These are phyloP conservation scores for Rhadina sibilatrix DNA, from an alignment of 2,113 vertebrate genomes.

Conservation along the genomic window DNA sequence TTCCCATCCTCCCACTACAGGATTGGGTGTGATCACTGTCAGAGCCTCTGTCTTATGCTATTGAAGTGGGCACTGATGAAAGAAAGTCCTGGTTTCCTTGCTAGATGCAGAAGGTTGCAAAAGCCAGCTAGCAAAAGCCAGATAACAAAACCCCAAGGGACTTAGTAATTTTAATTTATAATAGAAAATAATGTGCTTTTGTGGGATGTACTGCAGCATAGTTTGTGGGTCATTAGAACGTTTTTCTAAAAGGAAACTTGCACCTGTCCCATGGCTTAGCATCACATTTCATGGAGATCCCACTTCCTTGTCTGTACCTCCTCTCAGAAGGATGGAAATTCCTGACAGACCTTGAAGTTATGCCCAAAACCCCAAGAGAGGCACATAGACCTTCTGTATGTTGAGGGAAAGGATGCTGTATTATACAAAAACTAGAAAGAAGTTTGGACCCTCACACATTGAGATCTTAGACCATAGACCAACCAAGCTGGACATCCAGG, in stretches of 20 bases:
- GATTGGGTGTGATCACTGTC: neutral
- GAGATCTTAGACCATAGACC: neutral
- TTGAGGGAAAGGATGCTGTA: neutral
- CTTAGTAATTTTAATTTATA: neutral
- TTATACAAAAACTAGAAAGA: neutral
- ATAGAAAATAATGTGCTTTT: neutral
- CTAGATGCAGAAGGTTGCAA: neutral
- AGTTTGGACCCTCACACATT: accelerated
- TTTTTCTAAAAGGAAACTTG: neutral
- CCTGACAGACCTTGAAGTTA: neutral
- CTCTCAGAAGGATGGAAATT: neutral
- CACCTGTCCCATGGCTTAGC: neutral
- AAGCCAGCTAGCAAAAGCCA: neutral
- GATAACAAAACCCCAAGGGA: neutral
- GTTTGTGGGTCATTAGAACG: neutral
- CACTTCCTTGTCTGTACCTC: neutral
- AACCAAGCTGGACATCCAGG: neutral
- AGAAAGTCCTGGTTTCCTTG: neutral
- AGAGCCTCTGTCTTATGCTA: neutral
- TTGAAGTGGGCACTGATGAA: neutral
- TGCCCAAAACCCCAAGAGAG: neutral
- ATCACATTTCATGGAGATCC: neutral
- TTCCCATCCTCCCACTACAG: neutral
- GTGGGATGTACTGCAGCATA: neutral
- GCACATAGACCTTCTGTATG: neutral